Evolutionary conservation across 2,113 vertebrate genomes (phyloP), one percentile per base, ranked within the genome.

Genomic region (Origma solitaria): DNA sequence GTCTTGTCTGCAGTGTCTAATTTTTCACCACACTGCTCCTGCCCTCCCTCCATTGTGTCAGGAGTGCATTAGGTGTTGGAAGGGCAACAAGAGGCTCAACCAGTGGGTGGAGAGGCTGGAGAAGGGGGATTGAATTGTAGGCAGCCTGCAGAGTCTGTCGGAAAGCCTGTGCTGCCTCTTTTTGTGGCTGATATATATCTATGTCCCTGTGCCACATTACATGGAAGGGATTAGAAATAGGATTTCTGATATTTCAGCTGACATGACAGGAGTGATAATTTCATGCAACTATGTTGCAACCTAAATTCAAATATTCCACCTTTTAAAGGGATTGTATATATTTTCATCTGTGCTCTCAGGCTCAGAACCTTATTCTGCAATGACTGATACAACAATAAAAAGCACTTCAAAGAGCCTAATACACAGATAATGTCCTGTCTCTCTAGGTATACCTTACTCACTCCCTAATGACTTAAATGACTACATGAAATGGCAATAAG

Each of bases 51-150:
- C 88, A 97, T 96, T 98, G 96, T 97, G 96, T 97, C 86, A 93
- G 96, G 76, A 96, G 91, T 88, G 66, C 73, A 89, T 96, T 95
- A 87, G 95, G 96, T 97, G 96, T 91, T 97, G 95, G 93, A 94
- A 95, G 80, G 90, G 91, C 96, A 97, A 69, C 16, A 42, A 94
- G 92, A 93, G 87, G 82, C 91, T 97, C 96, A 87, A 35, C 95
- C 84, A 85, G 96, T 88, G 90, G 79, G 66, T 70, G 47, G 57
- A 88, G 49, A 86, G 88, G 62, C 64, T 88, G 76, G 40, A 92
- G 75, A 58, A 82, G 22, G 14, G 62, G 58, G 28, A 60, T 9
- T 82, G 85, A 93, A 86, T 82, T 61, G 73, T 5, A 54, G 51
- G 45, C 44, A 45, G 66, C 73, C 87, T 76, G 40, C 14, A 1